These are phyloP conservation scores for Macrosoma leucophasiata DNA, from an alignment of 2,888 invertebrate species.

Conservation along the genomic window DNA sequence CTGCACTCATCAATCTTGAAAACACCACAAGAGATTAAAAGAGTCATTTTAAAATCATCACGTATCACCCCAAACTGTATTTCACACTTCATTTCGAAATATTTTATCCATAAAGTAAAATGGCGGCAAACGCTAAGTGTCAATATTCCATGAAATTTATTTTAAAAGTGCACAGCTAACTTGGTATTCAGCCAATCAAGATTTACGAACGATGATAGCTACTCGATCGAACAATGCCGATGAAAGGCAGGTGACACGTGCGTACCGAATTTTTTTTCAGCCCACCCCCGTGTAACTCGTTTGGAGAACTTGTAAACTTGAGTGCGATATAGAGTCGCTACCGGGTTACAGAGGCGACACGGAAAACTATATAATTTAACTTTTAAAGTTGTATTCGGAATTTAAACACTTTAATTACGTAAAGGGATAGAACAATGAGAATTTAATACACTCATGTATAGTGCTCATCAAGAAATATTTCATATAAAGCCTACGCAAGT, in stretches of 20 bases:
- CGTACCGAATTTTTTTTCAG: conserved; percentile 43
- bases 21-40: too few species aligned
- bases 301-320: conserved; percentile 38
- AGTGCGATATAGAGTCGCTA: conserved; percentile 30
- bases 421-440: too few species aligned
- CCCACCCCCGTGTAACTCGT: conserved; percentile 51
- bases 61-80: too few species aligned
- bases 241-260: conserved; percentile 64
- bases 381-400: too few species aligned
- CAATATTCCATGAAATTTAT: conserved; percentile 14
- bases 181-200: conserved; percentile 30
- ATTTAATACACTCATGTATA: too few species aligned
- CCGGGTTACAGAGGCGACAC: conserved; percentile 30
- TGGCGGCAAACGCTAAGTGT: conserved; percentile 8
- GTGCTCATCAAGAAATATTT: too few species aligned
- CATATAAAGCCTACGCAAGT: too few species aligned
- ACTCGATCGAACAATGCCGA: conserved; percentile 42
- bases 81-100: conserved; percentile 19
- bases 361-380: too few species aligned
- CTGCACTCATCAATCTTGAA: too few species aligned
- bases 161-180: conserved; percentile 23
- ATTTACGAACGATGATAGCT: conserved; percentile 28
- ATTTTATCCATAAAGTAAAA: conserved; percentile 1
- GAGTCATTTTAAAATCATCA: too few species aligned
- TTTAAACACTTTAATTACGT: too few species aligned